Conservation (phyloP, 1,140 invertebrate genomes). For the Magallana ariakensis region DNA sequence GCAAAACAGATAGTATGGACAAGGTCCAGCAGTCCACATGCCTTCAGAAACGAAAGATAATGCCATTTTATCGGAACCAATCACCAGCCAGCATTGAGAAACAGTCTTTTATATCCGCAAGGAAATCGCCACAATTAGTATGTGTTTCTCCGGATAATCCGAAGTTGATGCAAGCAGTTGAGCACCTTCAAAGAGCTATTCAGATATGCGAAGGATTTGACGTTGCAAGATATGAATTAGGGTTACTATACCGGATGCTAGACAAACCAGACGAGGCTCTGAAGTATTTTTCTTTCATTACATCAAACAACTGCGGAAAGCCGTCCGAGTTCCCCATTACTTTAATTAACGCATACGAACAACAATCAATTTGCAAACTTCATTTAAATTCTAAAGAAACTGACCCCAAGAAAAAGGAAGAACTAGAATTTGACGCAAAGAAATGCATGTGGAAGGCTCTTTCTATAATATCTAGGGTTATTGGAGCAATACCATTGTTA, state of each 20-base stretch:
- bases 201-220: neutral
- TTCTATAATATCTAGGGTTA: neutral
- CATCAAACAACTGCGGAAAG: neutral
- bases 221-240: slow-evolving; percentile 19
- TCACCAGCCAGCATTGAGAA: neutral
- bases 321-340: neutral
- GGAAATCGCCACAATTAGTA: neutral
- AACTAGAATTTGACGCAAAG: neutral
- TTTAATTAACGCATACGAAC: neutral
- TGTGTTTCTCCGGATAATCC: neutral
- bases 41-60: neutral
- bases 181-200: neutral
- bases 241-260: slow-evolving; percentile 5
- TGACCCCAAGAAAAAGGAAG: neutral
- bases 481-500: neutral
- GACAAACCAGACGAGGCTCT: neutral
- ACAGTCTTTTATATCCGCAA: neutral
- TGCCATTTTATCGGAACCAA: neutral
- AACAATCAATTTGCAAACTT: neutral
- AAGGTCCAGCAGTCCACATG: neutral
- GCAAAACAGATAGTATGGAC: too few relatives aligned
- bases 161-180: neutral
- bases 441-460: slow-evolving; percentile 3
- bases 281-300: neutral
- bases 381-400: neutral